A percentile compares a stretch with the other conserved stretches of the same genome.
Evolutionary conservation across 2,888 invertebrate species (phyloP).

Genomic region (Microplitis deprimator): DNA sequence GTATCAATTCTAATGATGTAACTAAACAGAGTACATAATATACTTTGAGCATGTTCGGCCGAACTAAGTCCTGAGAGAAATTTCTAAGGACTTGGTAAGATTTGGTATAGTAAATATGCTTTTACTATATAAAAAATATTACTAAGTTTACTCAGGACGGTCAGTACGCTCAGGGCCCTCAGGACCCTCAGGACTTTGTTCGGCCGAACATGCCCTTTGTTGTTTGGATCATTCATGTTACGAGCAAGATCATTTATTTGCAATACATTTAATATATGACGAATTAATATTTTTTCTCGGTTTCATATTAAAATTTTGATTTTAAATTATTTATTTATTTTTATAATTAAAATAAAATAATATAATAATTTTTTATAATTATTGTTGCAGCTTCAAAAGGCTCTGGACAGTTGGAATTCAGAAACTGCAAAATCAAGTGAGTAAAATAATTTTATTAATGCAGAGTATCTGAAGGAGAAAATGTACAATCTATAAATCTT

Average conservation of each 20-base stretch:
- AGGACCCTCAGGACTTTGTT: too few relatives aligned
- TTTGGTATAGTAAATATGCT: too few relatives aligned
- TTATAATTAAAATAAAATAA: constrained; percentile 32
- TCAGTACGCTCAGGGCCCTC: too few relatives aligned
- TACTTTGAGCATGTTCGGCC: too few relatives aligned
- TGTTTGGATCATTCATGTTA: constrained; percentile 26
- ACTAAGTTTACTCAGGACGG: too few relatives aligned
- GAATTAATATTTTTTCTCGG: too few relatives aligned
- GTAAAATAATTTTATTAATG: constrained; percentile 46
- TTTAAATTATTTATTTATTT: neutral
- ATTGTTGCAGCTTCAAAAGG: constrained; percentile 63
- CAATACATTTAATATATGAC: too few relatives aligned
- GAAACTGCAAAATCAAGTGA: constrained; percentile 64
- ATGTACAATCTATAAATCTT: neutral
- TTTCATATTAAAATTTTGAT: neutral
- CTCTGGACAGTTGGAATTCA: constrained; percentile 65
- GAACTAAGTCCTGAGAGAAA: too few relatives aligned
- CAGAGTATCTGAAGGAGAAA: too few relatives aligned
- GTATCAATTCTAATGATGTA: neutral
- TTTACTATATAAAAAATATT: too few relatives aligned
- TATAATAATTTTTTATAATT: constrained; percentile 45
- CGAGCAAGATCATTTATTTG: neutral
- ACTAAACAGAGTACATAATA: neutral
- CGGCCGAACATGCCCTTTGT: neutral
- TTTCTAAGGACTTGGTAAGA: too few relatives aligned